Base-by-base conservation (phyloP, 92 coral and sea anemone genomes). In the Virgularia gustaviana region DNA sequence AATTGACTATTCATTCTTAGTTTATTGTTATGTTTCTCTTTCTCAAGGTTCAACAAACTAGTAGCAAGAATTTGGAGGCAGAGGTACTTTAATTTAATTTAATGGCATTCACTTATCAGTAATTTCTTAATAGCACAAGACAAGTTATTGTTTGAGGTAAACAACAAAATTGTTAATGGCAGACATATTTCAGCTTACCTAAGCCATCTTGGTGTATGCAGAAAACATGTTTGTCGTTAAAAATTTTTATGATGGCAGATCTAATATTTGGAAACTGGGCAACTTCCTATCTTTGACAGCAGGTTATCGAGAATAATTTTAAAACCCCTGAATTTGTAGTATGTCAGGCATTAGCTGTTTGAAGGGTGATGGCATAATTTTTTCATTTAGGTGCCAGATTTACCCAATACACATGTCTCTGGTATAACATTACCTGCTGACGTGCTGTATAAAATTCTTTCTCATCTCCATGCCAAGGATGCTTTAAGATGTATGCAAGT, bases 401-500 rank as follows among this genome's bases (percentile, higher is more conserved):
- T 49, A 49, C 62, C 75, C 30, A 61, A n/a, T 49, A 38, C 37
- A 49, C n/a, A 41, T 23, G 9, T 49, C 9, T 66, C 23, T 38
- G 30, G 34, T 11, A 47, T 24, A 25, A 15, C 3, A 12, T 51
- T 68, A 32, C 54, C 54, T 28, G 61, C 22, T 6, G 75, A 68
- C 12, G 23, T 68, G 2, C 19, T 68, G 29, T 68, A 49, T 51
- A n/a, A 5, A 32, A 68, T 68, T 47, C 33, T 68, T 10, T 49
- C 15, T 25, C 25, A n/a, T 3, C 75, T 68, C 12, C 36, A 43
- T 9, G 25, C 55, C 5, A 49, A 38, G 22, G 75, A 68, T 32
- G 61, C 51, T 20, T 68, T 68, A 51, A 20, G 43, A 30, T 68
- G 61, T 19, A 35, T 49, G 47, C 59, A 51, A 47, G 75, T 68